Conservation (phyloP, 2,113 vertebrate genomes). For the Amphiprion percula region DNA sequence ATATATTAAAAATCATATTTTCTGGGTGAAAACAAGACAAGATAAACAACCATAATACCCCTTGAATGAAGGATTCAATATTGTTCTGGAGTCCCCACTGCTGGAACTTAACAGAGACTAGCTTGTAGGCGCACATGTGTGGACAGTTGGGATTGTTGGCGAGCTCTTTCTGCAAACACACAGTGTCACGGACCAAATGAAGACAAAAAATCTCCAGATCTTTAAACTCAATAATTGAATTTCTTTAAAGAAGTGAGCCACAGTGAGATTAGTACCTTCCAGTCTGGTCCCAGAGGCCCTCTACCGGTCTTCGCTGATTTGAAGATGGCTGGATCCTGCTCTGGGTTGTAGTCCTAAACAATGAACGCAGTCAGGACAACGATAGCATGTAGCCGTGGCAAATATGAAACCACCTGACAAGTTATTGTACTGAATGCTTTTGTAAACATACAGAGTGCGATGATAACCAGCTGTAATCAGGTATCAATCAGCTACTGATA, state of each 20-base stretch:
- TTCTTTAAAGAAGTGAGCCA: background rate
- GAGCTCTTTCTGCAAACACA: slow-evolving; percentile 88
- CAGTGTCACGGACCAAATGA: background rate
- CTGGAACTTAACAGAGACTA: slow-evolving; percentile 95
- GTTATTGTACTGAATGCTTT: no score
- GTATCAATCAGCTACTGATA: background rate
- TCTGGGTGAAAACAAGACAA: no score
- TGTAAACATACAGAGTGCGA: no score
- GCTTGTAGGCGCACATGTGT: slow-evolving; percentile 98
- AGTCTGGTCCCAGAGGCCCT: slow-evolving; percentile 91
- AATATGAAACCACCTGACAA: background rate
- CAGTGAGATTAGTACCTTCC: slow-evolving; percentile 86
- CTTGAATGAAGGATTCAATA: slow-evolving; percentile 93
- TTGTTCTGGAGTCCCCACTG: slow-evolving; percentile 90
- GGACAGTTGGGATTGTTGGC: slow-evolving; percentile 88
- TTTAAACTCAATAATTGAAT: background rate
- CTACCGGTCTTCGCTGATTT: slow-evolving; percentile 93
- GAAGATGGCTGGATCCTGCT: slow-evolving; percentile 93
- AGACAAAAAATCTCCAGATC: background rate
- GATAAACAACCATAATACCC: slow-evolving; percentile 78
- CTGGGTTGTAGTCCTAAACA: slow-evolving; percentile 93
- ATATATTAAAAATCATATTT: background rate
- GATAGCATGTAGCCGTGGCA: background rate
- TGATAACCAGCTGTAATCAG: background rate
- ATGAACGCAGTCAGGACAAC: background rate